phyloP scores from a whole-genome alignment of 92 coral and sea anemone genomes.

The Siderastrea siderea region DNA sequence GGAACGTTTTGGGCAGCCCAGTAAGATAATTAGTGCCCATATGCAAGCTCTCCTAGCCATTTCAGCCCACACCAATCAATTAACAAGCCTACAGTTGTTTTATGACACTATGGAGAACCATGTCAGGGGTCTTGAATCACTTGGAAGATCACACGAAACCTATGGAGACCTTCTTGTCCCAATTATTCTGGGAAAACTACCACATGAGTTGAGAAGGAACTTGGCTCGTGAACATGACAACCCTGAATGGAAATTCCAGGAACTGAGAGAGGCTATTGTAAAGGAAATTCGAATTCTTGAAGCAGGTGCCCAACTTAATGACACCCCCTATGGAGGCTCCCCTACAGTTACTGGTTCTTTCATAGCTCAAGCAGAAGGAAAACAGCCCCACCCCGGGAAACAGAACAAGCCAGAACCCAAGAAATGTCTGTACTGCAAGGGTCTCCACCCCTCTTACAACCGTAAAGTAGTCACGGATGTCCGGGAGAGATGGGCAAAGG shows the following conservation, averaged over 20 bases:
- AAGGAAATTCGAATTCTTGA: constrained; percentile 51
- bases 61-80: neutral
- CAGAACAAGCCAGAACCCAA: neutral
- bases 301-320: constrained; percentile 7
- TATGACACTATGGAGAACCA: constrained; percentile 49
- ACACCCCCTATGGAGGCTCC: neutral
- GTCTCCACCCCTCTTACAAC: neutral
- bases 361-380: neutral
- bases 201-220: constrained; percentile 20
- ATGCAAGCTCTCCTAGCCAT: constrained; percentile 47
- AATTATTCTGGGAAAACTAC: constrained; percentile 36
- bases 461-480: neutral
- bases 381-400: neutral
- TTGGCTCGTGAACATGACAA: constrained; percentile 40
- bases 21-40: constrained; percentile 28
- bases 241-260: constrained; percentile 31
- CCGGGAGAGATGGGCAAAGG: neutral
- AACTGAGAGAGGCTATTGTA: constrained; percentile 12
- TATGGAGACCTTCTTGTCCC: constrained; percentile 56
- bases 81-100: constrained; percentile 33
- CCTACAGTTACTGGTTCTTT: neutral
- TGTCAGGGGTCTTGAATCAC: constrained; percentile 52
- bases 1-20: constrained; percentile 53
- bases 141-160: constrained; percentile 45
- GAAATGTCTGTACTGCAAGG: neutral